Base-by-base conservation (phyloP, 2,113 vertebrate genomes). In the Melanostigma gelatinosum region DNA sequence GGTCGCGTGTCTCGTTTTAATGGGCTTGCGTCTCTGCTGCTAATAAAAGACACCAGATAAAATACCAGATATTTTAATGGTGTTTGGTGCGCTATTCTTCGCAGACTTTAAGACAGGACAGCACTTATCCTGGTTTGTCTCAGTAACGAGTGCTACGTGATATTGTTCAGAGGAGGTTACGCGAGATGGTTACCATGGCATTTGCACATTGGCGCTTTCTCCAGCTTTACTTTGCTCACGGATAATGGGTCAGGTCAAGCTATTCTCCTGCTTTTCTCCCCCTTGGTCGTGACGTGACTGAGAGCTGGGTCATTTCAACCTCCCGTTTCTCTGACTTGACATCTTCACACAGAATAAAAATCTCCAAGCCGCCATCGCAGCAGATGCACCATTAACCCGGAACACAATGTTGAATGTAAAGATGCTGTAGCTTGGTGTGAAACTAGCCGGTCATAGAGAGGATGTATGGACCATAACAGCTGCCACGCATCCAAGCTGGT, bases 211-310 rank as follows among this genome's bases (percentile, higher is more conserved):
- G 72, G 81, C 63, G 36, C 81, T 69, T 85, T 82, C 77, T 87
- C 50, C 50, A 62, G 78, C 82, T 82, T 91, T 72, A 63, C 87
- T 88, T 75, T 76, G 70, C 86, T 80, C 61, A 64, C 16, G 16
- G 86, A 91, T 91, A 88, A 88, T 84, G 78, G 91, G 87, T 88
- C 87, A 89, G 90, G 91, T 90, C 91, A 88, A 88, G 79, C 79
- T 82, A 86, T 76, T 88, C 87, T 84, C 61, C 73, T 79, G 88
- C 66, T 87, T 87, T 68, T 83, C 80, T 80, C 72, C 67, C 83
- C 69, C 61, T 62, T 73, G 74, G 62, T 82, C 22, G 72, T 82
- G 83, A 91, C 60, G 66, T 72, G 85, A 80, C 79, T 87, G 63
- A 85, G 75, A 82, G 83, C 84, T 66, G 85, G 90, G 90, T 89